Base-by-base conservation (phyloP, 2,113 vertebrate species). In the Lamprotornis superbus region DNA sequence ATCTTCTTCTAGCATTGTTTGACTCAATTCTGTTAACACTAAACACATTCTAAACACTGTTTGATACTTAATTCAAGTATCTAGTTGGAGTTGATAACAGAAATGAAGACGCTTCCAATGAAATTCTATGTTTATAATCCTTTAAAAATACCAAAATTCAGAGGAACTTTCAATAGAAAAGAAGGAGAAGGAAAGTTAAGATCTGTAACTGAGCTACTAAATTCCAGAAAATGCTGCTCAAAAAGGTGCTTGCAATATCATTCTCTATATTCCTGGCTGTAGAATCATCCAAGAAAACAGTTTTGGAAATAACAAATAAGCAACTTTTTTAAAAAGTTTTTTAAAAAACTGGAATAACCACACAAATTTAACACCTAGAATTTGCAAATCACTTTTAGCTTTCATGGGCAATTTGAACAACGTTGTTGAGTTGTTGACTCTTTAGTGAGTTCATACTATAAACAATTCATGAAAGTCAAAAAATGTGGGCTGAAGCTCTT, bases 391-490 rank as follows among this genome's bases (percentile, higher is more conserved):
- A 7, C 7, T 61, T 83, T 81, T 53, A 64, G 35, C 11, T 71
- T 88, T 57, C 24, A 53, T 47, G 33, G 20, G 12, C 20, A 82
- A 44, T 55, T 61, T 57, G 11, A 77, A n/a, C 1, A 3, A 27
- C 2, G 0, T 12, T 40, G 2, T 24, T 33, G 11, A 15, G 1
- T 20, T 65, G 4, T 46, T 47, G 10, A 42, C 21, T 52, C 6
- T 49, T 77, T 23, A 75, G 10, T 22, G 12, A 49, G 5, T 64
- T 68, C 9, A 3, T 47, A 28, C 15, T 27, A 47, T n/a, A 55
- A 79, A 24, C 8, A 50, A 23, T 31, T 79, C 6, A 46, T 59
- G 33, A 3, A 69, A 35, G 12, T 31, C 6, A 69, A 73, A 22
- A 90, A n/a, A 67, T 18, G 8, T 63, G 11, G 15, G 11, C 28